Percentiles rank a stretch among this genome's conserved stretches.
These are phyloP conservation scores for Drosophila albomicans DNA, from an alignment of 1,140 invertebrate species.

Conservation along the genomic window DNA sequence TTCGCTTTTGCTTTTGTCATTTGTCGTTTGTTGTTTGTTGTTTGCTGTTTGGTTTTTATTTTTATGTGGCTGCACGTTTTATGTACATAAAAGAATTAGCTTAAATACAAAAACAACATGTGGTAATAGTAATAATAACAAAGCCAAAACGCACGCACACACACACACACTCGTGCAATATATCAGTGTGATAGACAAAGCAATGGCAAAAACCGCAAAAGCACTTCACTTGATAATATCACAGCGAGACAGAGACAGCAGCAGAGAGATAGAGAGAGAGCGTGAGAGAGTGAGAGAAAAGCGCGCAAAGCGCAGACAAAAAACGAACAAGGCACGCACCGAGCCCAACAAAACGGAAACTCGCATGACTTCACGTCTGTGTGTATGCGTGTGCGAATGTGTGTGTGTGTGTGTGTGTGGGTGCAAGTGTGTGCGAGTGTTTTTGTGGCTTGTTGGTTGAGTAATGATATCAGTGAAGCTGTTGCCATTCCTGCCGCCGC, in stretches of 20 bases:
- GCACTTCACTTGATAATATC: constrained; percentile 83
- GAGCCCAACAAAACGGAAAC: constrained; percentile 39
- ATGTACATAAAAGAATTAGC: constrained; percentile 81
- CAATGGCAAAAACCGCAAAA: constrained; percentile 70
- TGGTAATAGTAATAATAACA: constrained; percentile 80
- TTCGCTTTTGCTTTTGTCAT: constrained; percentile 60
- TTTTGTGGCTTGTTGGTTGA: constrained; percentile 62
- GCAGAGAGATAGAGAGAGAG: background rate
- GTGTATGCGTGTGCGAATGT: constrained; percentile 2
- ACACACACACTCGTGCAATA: constrained; percentile 18
- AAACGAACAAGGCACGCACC: constrained; percentile 52
- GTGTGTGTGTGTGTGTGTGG: constrained; percentile 24
- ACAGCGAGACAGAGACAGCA: constrained; percentile 33
- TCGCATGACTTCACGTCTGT: constrained; percentile 27
- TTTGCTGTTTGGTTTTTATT: constrained; percentile 74
- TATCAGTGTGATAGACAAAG: constrained; percentile 58
- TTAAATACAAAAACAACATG: constrained; percentile 83
- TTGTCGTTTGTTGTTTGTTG: constrained; percentile 52
- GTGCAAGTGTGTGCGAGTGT: constrained; percentile 25
- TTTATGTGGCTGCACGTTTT: constrained; percentile 80
- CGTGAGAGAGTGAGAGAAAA: background rate
- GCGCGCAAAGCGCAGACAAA: constrained; percentile 48
- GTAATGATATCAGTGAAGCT: constrained; percentile 80
- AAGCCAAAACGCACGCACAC: constrained; percentile 69
- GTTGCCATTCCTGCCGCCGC: constrained; percentile 39